A percentile compares a stretch with the other conserved stretches of the same genome.
These are phyloP conservation scores for Centropus bengalensis DNA, from an alignment of 2,113 vertebrate genomes.

Conservation along the genomic window DNA sequence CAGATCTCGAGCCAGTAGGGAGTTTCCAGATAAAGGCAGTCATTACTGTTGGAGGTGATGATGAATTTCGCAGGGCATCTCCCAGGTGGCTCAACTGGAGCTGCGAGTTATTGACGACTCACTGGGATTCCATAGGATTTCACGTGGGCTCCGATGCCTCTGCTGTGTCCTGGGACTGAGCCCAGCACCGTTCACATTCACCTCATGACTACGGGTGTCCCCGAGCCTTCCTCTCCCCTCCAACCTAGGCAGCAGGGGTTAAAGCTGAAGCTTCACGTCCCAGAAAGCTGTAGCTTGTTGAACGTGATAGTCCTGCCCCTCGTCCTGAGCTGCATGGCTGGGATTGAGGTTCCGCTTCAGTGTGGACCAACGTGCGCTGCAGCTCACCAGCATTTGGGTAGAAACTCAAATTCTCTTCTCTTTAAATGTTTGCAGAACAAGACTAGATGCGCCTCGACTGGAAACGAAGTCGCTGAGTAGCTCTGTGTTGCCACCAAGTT, in stretches of 20 bases:
- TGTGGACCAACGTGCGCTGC: not conserved
- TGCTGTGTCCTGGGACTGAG: not conserved
- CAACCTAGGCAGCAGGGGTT: not conserved
- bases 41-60: constrained; percentile 6
- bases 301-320: not conserved
- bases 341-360: not conserved
- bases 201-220: fast-evolving
- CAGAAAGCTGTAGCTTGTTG: not conserved
- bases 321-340: not conserved
- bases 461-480: constrained; percentile 85
- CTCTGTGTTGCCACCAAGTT: constrained; percentile 78
- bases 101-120: constrained; percentile 16
- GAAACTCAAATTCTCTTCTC: constrained; percentile 15
- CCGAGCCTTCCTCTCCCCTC: not conserved
- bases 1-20: not conserved
- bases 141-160: not conserved
- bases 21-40: constrained; percentile 40
- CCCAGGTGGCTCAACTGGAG: constrained; percentile 28
- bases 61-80: not conserved
- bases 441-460: constrained; percentile 92
- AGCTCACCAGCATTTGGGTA: not conserved
- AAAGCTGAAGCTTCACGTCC: not conserved
- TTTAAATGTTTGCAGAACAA: constrained; percentile 83
- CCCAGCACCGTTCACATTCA: not conserved
- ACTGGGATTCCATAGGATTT: not conserved